Conservation (phyloP, 2,113 vertebrate species). For the Lamprologus lemairii region DNA sequence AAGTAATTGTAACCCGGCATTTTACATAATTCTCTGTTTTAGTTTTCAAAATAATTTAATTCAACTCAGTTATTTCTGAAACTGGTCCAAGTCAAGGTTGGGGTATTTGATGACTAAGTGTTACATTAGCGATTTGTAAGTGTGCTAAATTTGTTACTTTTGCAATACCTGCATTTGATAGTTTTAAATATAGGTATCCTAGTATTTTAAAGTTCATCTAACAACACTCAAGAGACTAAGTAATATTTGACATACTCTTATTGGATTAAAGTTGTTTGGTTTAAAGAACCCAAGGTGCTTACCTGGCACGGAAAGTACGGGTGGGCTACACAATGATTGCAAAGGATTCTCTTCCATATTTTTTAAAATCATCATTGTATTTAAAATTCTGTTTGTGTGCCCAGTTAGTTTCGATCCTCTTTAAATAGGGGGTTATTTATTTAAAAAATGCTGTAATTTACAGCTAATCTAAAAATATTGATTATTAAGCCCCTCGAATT, state of each 20-base stretch:
- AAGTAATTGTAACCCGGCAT: not conserved
- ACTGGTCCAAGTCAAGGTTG: not conserved
- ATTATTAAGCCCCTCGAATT: not conserved
- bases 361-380: not conserved
- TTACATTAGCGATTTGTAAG: not conserved
- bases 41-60: not conserved
- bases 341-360: accelerated
- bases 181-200: not conserved
- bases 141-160: not conserved
- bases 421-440: not conserved
- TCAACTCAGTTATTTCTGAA: not conserved
- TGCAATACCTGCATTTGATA: not conserved
- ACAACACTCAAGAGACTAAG: not conserved
- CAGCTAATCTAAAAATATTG: not conserved
- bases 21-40: not conserved
- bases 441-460: not conserved
- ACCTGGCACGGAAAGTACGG: not conserved
- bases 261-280: not conserved
- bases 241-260: not conserved
- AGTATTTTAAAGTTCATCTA: not conserved
- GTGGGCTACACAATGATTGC: not conserved
- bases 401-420: not conserved
- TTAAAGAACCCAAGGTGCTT: not conserved
- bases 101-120: not conserved
- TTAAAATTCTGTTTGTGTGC: not conserved